These are phyloP conservation scores for Clarias platycephalus DNA, from an alignment of 2,797 vertebrate genomes.

Conservation along the genomic window DNA sequence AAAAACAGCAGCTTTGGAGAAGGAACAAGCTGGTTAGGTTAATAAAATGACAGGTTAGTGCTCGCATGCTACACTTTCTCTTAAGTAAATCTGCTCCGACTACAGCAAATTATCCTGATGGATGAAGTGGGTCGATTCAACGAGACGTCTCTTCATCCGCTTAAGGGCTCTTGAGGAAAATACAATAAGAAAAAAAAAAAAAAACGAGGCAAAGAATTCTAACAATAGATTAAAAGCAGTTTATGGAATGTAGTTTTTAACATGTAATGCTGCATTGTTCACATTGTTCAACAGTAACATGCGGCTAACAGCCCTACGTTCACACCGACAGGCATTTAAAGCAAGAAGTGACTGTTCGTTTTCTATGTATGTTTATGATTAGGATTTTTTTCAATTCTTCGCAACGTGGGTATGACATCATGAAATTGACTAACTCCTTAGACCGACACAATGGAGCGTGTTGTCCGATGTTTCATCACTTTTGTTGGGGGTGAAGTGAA, in stretches of 20 bases:
- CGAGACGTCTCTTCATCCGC: constrained; percentile 20
- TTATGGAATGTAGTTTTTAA: not conserved
- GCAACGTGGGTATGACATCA: not conserved
- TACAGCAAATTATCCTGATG: constrained; percentile 46
- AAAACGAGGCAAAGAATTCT: constrained; percentile 19
- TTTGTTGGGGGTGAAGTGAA: not conserved
- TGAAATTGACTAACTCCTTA: not conserved
- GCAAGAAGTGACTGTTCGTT: not conserved
- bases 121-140: constrained; percentile 44
- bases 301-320: not conserved
- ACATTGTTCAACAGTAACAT: not conserved
- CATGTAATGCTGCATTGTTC: not conserved
- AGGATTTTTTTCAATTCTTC: not conserved
- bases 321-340: not conserved
- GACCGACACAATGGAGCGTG: not conserved
- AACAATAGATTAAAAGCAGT: not conserved
- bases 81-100: constrained; percentile 31
- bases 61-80: constrained; percentile 3
- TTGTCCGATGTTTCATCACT: not conserved
- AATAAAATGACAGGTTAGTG: constrained; percentile 27
- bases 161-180: constrained; percentile 25
- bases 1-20: constrained; percentile 14
- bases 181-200: not conserved
- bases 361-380: not conserved
- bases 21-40: constrained; percentile 13